Percentiles rank a stretch among this genome's conserved stretches.
Evolutionary conservation across 2,797 vertebrate species (phyloP).

Genomic region (Sebastes diaconus): DNA sequence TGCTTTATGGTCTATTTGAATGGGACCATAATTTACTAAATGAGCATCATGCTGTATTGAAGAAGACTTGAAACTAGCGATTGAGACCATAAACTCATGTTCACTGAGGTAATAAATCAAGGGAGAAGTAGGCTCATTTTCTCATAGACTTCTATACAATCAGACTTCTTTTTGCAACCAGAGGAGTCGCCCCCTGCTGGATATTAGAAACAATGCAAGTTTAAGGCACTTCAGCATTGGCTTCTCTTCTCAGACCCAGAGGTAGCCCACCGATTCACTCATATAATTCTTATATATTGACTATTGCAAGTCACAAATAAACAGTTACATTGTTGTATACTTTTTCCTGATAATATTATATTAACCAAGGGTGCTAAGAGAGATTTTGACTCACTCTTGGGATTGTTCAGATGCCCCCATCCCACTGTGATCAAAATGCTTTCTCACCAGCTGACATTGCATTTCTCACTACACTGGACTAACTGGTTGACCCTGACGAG

Average conservation of each 20-base stretch:
- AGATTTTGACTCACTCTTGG: background rate
- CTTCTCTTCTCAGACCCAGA: background rate
- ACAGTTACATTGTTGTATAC: background rate
- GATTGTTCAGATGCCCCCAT: background rate
- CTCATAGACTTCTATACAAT: too few species aligned
- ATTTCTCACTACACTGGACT: constrained; percentile 24
- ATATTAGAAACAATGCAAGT: background rate
- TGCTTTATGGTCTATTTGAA: background rate
- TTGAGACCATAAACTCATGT: too few species aligned
- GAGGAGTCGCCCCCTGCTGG: background rate
- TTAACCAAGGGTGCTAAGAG: background rate
- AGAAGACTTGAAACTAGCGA: background rate
- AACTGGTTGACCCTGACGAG: constrained; percentile 59
- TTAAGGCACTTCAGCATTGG: background rate
- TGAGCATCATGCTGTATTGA: background rate
- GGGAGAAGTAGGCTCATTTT: too few species aligned
- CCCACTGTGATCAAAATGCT: background rate
- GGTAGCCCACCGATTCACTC: background rate
- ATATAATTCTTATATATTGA: background rate
- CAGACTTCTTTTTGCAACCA: background rate
- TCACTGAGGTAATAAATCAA: too few species aligned
- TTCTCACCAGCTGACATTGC: constrained; percentile 30
- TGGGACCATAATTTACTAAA: background rate
- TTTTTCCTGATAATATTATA: background rate
- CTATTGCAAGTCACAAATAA: background rate